Base-by-base conservation (phyloP, 1,140 invertebrate genomes). In the Bombus polaris region DNA sequence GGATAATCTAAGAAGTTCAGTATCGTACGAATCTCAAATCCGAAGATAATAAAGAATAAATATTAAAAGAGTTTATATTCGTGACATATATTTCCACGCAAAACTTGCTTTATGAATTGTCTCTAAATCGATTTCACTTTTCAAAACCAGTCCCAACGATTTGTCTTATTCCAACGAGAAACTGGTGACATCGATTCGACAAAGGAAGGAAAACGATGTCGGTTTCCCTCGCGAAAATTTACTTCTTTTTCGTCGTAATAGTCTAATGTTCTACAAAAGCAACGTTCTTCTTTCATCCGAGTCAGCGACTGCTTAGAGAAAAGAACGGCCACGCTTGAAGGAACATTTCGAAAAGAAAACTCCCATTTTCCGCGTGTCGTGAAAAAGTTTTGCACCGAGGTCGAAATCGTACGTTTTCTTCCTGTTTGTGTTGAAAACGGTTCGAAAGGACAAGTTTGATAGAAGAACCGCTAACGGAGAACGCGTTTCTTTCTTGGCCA, bases 241-340 rank as follows among this genome's bases (percentile, higher is more conserved):
- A 1, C 28, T 44, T 39, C 75, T 53, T 35, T 35, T n/a, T 22
- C 37, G 9, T 25, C 10, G 39, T 78, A 44, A 84, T 39, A 44
- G 75, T 37, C 82, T 77, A 84, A 84, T 86, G 85, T 88, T 78
- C 78, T 85, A 82, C 68, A 88, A 88, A 86, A 62, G 44, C 39
- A 39, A 74, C 74, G 72, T 44, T 79, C 72, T 37, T 25, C 42
- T 39, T 22, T 81, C 12, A 73, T 44, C 77, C 53, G 39, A 85
- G 57, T 5, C n/a, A 9, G 37, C 28, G 37, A 1, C 18, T 18
- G 76, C 35, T 32, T n/a, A 47, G 74, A 68, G 53, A 59, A 79
- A 73, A 22, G 59, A 32, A 66, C 32, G 39, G 53, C 37, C 66
- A 62, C 35, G 72, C 62, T 88, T 59, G n/a, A 44, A 62, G 57